These are phyloP conservation scores for Tinea semifulvella DNA, from an alignment of 2,888 invertebrate species.

Conservation along the genomic window DNA sequence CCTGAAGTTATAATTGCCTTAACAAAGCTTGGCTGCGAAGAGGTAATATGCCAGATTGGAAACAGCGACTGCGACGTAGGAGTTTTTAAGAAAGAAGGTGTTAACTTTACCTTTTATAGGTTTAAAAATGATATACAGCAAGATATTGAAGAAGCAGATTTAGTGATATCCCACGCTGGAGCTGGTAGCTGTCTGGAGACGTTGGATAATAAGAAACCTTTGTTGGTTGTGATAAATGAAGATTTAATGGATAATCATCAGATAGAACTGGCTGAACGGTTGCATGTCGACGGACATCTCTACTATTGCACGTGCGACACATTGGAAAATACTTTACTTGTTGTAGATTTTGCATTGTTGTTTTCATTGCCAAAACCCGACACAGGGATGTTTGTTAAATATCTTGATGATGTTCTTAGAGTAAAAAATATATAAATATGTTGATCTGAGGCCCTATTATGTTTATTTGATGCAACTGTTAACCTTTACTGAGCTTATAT, in stretches of 20 bases:
- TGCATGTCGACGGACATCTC: slow-evolving; percentile 77
- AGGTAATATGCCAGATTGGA: slow-evolving; percentile 82
- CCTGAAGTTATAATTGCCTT: slow-evolving; percentile 67
- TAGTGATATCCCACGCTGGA: slow-evolving; percentile 95
- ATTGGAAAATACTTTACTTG: slow-evolving; percentile 63
- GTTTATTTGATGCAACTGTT: no score
- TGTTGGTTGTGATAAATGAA: slow-evolving; percentile 93
- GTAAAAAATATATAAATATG: slow-evolving; percentile 32
- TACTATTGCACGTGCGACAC: slow-evolving; percentile 77
- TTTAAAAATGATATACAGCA: slow-evolving; percentile 75
- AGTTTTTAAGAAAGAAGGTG: slow-evolving; percentile 34
- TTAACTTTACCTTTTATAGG: slow-evolving; percentile 69
- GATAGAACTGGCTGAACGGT: slow-evolving; percentile 85
- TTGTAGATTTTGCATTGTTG: slow-evolving; percentile 68
- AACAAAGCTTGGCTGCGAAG: slow-evolving; percentile 71
- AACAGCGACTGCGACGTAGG: slow-evolving; percentile 66
- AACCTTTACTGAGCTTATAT: no score
- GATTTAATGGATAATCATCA: slow-evolving; percentile 96
- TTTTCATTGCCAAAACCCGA: slow-evolving; percentile 70
- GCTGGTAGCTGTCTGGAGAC: slow-evolving; percentile 95
- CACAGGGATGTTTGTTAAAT: slow-evolving; percentile 65
- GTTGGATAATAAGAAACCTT: slow-evolving; percentile 76
- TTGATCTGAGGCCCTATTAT: no score
- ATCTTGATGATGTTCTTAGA: slow-evolving; percentile 69
- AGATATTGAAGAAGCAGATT: slow-evolving; percentile 77